phyloP scores from a whole-genome alignment of 2,888 invertebrate genomes.

The Bhutanitis thaidina region DNA sequence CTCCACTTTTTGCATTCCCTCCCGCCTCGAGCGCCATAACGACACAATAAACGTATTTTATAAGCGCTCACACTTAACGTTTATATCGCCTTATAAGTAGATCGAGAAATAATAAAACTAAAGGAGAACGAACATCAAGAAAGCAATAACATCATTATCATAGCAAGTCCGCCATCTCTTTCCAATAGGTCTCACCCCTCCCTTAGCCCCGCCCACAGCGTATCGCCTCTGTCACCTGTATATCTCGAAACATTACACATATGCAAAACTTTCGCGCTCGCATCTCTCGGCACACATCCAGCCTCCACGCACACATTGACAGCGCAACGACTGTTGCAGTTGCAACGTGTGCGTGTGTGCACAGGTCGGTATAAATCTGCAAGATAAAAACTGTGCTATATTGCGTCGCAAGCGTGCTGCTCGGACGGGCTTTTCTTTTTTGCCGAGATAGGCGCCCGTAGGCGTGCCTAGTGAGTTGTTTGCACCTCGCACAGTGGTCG shows the following conservation, averaged over 20 bases:
- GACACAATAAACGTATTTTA: slow-evolving; percentile 77
- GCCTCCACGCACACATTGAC: slow-evolving; percentile 38
- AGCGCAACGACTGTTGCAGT: slow-evolving; percentile 21
- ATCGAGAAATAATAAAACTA: slow-evolving; percentile 78
- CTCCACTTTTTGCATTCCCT: slow-evolving; percentile 71
- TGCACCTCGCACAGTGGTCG: slow-evolving; percentile 75
- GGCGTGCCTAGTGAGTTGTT: slow-evolving; percentile 76
- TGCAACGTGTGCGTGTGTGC: slow-evolving; percentile 26
- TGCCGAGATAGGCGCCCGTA: slow-evolving; percentile 61
- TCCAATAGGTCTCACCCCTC: slow-evolving; percentile 76
- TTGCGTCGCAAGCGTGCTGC: slow-evolving; percentile 51
- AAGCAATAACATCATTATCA: slow-evolving; percentile 80
- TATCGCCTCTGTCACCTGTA: slow-evolving; percentile 77
- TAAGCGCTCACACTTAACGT: slow-evolving; percentile 74
- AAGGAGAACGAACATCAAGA: slow-evolving; percentile 74
- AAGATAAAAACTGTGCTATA: slow-evolving; percentile 77
- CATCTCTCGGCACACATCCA: slow-evolving; percentile 49
- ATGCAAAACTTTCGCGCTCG: slow-evolving; percentile 77
- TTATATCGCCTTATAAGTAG: slow-evolving; percentile 79
- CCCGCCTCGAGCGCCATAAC: slow-evolving; percentile 54
- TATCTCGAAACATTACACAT: slow-evolving; percentile 80
- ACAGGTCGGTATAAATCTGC: slow-evolving; percentile 65
- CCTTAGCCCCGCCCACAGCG: slow-evolving; percentile 71
- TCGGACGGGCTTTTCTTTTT: slow-evolving; percentile 55
- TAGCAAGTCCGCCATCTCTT: slow-evolving; percentile 77